Conservation (phyloP, 2,113 vertebrate species). For the Psilopsiagon aurifrons region DNA sequence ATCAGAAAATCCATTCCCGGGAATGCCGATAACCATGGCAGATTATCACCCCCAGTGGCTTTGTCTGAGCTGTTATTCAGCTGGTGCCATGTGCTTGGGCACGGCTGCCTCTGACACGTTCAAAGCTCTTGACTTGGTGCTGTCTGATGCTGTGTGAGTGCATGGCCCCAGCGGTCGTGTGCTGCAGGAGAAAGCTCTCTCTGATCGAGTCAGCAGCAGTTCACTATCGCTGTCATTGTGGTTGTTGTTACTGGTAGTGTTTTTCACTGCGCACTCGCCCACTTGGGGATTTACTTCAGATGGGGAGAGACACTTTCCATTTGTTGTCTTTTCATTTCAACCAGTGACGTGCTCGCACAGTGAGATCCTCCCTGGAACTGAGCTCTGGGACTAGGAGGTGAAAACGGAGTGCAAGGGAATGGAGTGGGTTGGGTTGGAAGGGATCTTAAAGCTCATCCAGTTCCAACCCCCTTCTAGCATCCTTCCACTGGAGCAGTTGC, state of each 20-base stretch:
- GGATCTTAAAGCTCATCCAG: background rate
- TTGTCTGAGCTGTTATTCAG: background rate
- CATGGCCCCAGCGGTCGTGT: accelerated
- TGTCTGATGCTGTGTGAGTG: accelerated
- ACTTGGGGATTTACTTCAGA: background rate
- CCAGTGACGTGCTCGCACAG: accelerated
- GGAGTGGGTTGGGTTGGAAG: background rate
- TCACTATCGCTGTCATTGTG: background rate
- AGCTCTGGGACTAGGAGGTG: background rate
- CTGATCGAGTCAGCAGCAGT: background rate
- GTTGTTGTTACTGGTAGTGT: background rate
- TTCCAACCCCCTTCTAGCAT: background rate
- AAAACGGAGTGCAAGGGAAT: too few species aligned
- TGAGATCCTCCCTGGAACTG: background rate
- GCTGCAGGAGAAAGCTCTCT: background rate
- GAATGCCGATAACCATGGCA: background rate
- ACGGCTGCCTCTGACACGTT: accelerated
- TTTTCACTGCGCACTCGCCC: accelerated
- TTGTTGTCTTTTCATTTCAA: background rate
- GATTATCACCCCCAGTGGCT: too few species aligned
- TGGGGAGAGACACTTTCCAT: background rate
- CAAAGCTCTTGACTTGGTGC: background rate
- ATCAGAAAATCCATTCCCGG: accelerated
- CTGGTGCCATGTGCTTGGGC: background rate
- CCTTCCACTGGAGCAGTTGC: background rate